These are phyloP conservation scores for Drosophila nigrodunni DNA, from an alignment of 1,140 invertebrate genomes.

Conservation along the genomic window DNA sequence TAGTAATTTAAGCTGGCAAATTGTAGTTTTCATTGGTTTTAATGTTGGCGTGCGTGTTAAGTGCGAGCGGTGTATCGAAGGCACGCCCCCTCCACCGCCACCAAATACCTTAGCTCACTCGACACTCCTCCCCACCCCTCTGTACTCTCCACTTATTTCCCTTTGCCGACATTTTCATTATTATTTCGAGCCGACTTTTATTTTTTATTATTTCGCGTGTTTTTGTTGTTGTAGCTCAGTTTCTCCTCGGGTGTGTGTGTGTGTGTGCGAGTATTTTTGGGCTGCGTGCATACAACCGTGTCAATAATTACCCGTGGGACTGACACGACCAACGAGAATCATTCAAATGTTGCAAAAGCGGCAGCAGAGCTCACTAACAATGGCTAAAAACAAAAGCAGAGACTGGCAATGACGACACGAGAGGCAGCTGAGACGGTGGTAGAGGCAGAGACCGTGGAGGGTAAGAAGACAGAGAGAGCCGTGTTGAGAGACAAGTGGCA, in stretches of 20 bases:
- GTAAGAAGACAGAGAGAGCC: slow-evolving; percentile 36
- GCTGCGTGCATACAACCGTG: slow-evolving; percentile 84
- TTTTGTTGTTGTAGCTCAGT: slow-evolving; percentile 30
- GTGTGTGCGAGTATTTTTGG: slow-evolving; percentile 66
- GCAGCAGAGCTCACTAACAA: slow-evolving; percentile 65
- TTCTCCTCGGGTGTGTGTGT: slow-evolving; percentile 33
- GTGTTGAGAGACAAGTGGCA: slow-evolving; percentile 8
- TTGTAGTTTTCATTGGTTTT: slow-evolving; percentile 84
- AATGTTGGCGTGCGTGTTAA: slow-evolving; percentile 74
- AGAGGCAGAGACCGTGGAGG: slow-evolving; percentile 37
- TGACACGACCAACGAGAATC: slow-evolving; percentile 83
- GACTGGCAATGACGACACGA: slow-evolving; percentile 47
- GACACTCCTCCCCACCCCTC: slow-evolving; percentile 1
- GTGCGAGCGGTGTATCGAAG: slow-evolving; percentile 60
- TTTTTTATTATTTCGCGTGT: slow-evolving; percentile 73
- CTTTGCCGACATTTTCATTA: slow-evolving; percentile 80
- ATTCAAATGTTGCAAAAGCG: slow-evolving; percentile 82
- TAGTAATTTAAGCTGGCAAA: slow-evolving; percentile 72
- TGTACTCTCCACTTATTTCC: slow-evolving; percentile 28
- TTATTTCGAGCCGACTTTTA: slow-evolving; percentile 69
- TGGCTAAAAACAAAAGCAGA: slow-evolving; percentile 81
- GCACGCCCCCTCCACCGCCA: slow-evolving; percentile 17
- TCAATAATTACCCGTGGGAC: slow-evolving; percentile 85
- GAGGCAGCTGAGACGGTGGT: slow-evolving; percentile 35
- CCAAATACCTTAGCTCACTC: not conserved